Conservation (phyloP, 1,140 invertebrate species). For the Lordiphosa clarofinis region DNA sequence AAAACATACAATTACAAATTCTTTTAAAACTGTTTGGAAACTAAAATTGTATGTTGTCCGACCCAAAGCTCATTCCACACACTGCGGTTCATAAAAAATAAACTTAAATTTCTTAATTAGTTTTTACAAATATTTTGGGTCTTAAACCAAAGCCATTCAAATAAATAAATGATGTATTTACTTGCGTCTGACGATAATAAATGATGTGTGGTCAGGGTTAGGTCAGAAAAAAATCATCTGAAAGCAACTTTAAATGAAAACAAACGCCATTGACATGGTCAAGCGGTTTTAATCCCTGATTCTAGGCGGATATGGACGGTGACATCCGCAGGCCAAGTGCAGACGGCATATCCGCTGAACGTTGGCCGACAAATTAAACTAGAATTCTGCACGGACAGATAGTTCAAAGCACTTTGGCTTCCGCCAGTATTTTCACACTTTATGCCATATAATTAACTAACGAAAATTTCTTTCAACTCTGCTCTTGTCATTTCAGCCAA, state of each 20-base stretch:
- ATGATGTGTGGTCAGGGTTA: constrained; percentile 28
- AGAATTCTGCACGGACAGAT: constrained; percentile 57
- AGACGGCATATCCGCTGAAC: constrained; percentile 57
- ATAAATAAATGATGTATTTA: constrained; percentile 50
- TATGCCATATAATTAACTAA: constrained; percentile 65
- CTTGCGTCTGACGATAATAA: constrained; percentile 57
- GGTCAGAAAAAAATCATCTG: no score
- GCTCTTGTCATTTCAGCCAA: constrained; percentile 66
- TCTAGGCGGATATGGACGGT: constrained; percentile 66
- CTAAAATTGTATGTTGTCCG: no score
- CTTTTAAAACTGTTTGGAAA: no score
- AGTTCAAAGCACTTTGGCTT: constrained; percentile 69
- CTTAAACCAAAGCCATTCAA: constrained; percentile 12
- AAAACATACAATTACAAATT: no score
- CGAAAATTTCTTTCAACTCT: constrained; percentile 62
- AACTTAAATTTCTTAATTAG: no score
- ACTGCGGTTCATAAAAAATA: no score
- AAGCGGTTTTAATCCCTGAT: not conserved
- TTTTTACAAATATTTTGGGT: not conserved
- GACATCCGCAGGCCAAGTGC: constrained; percentile 50
- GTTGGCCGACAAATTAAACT: constrained; percentile 67
- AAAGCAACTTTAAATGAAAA: no score
- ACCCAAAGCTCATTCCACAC: no score
- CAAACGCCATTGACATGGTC: no score
- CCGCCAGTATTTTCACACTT: constrained; percentile 61